phyloP scores from a whole-genome alignment of 1,140 invertebrate genomes.

The Diplogasteroides magnus region DNA sequence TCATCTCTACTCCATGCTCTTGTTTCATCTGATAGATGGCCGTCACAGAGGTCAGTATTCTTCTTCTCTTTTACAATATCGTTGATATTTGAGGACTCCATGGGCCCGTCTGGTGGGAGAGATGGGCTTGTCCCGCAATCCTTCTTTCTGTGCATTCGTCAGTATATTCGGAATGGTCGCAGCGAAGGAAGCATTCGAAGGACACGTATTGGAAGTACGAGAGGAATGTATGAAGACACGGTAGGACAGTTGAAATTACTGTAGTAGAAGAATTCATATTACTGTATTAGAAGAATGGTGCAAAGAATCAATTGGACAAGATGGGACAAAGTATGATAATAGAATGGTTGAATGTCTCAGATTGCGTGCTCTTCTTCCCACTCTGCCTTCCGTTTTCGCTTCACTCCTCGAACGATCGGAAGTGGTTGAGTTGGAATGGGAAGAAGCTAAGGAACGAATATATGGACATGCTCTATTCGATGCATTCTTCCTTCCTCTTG shows the following conservation, averaged over 20 bases:
- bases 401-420: conserved; percentile 15
- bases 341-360: conserved; percentile 35
- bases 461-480: conserved; percentile 23
- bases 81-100: no score
- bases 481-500: conserved; percentile 25
- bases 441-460: conserved; percentile 10
- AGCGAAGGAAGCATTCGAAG: conserved; percentile 3
- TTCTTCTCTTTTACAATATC: no score
- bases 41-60: background rate
- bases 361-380: conserved; percentile 21
- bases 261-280: no score
- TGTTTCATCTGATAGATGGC: conserved; percentile 8
- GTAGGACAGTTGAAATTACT: conserved; percentile 8
- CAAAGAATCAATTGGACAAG: conserved; percentile 31
- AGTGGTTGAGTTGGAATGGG: conserved; percentile 12
- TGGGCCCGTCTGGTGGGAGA: background rate
- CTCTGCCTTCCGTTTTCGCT: conserved; percentile 14
- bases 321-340: conserved; percentile 17
- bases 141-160: conserved; percentile 1
- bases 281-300: no score
- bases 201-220: background rate
- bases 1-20: conserved; percentile 6
- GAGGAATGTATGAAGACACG: conserved; percentile 23
- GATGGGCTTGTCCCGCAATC: background rate
- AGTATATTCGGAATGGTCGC: background rate